Conservation (phyloP, 2,113 vertebrate genomes). For the Neopipo cinnamomea region DNA sequence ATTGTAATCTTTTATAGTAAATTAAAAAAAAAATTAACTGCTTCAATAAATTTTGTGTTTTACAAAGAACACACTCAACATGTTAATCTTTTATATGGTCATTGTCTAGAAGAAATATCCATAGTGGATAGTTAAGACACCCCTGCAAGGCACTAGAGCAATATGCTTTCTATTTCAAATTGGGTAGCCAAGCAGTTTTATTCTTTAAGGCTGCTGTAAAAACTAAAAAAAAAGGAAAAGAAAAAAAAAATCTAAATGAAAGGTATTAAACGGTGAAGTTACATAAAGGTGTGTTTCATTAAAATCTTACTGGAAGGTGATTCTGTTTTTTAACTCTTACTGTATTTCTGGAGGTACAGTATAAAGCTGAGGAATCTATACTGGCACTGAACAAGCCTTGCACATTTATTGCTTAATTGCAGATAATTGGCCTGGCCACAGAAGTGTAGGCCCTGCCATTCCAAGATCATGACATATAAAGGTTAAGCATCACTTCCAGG, state of each 20-base stretch:
- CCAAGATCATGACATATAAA: conserved; percentile 45
- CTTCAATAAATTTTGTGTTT: conserved; percentile 4
- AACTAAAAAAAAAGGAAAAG: neutral
- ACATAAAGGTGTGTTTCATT: conserved; percentile 32
- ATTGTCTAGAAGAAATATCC: neutral
- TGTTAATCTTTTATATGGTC: conserved; percentile 36
- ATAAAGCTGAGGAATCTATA: conserved; percentile 38
- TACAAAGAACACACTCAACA: neutral
- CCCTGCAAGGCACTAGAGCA: neutral
- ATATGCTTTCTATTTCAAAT: neutral
- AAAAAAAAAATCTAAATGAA: neutral
- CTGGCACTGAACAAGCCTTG: neutral
- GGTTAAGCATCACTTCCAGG: conserved; percentile 71
- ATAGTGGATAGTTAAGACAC: neutral
- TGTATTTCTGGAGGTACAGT: neutral
- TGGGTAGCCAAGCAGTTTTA: neutral
- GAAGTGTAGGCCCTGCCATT: conserved; percentile 41
- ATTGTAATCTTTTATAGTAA: conserved; percentile 20
- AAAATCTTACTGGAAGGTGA: conserved; percentile 49
- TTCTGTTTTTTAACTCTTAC: conserved; percentile 55
- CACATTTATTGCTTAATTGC: conserved; percentile 63
- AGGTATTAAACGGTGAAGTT: conserved; percentile 28
- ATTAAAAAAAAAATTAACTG: neutral
- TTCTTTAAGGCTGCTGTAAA: conserved; percentile 23
- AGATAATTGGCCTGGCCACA: conserved; percentile 45